Base-by-base conservation (phyloP, 2,113 vertebrate species). In the Aegithalos caudatus region DNA sequence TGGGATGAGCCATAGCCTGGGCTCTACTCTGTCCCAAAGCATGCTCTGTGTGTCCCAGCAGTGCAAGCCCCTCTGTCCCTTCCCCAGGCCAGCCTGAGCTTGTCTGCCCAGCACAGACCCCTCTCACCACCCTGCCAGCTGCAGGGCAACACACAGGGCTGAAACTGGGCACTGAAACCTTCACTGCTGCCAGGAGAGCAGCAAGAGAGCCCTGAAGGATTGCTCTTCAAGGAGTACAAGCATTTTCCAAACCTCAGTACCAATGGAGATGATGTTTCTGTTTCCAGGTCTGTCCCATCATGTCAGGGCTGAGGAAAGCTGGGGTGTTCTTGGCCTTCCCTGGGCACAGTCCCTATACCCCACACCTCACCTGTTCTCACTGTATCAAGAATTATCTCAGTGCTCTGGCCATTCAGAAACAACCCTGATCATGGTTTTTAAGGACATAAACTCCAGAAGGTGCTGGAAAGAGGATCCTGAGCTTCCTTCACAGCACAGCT, bases 341-440 rank as follows among this genome's bases (percentile, higher is more conserved):
- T 20, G 54, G 61, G 9, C 42, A 35, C 17, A 42, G 42, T 19
- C 23, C 40, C 35, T 60, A 45, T 61, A 58, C 23, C 28, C 35
- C 37, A 57, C 33, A 61, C 7, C 62, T 76, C 60, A 22, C 17
- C 42, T 6, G 0, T 29, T 28, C 54, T 9, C 2, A 0, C 10
- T 60, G n/a, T 23, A 37, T 35, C 33, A 66, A 33, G 17, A 31
- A 17, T 13, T 7, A 10, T 66, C 35, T 47, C 44, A 33, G 70
- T 40, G 37, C 40, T 67, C 57, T 71, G 80, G 29, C 14, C 1
- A 0, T 35, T 65, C 64, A 81, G 69, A 74, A 84, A 78, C 6
- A 54, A 8, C 45, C 73, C 64, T 83, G 11, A 24, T 24, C 0
- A 0, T 51, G 22, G 23, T 87, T 82, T 71, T n/a, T 15, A 40